Base-by-base conservation (phyloP, 1,140 invertebrate species). In the Drosophila nikananu region DNA sequence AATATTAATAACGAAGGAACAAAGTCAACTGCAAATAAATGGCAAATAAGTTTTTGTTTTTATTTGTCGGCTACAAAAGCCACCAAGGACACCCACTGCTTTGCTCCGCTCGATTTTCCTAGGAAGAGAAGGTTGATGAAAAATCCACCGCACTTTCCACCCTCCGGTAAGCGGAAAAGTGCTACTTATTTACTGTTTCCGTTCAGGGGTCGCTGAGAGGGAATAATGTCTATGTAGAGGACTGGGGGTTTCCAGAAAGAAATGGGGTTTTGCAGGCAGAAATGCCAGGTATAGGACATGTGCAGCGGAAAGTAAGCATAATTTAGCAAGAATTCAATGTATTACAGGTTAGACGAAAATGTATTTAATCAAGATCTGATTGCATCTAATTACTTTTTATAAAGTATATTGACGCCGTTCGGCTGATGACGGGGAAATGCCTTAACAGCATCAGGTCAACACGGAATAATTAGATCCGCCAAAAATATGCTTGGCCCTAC, bases 101-200 rank as follows among this genome's bases (percentile, higher is more conserved):
- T 21, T 23, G n/a, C 27, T 3, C 42, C 30, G 19, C 66, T 23
- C 39, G 37, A 42, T 67, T 39, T 54, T 32, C 44, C 57, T n/a
- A 37, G 15, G 10, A 49, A 51, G 46, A 30, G 32, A 51, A 67
- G 46, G 35, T 64, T 54, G 64, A 70, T 68, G 67, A 44, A 42
- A 68, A 44, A 70, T 70, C 67, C 67, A 23, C 32, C 37, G 17
- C 30, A 27, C 25, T 62, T 44, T 23, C 42, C 37, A 37, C 59
- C 46, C 17, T 41, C 39, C 42, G 64, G 78, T 71, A 63, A 84
- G 60, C 83, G 79, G 79, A 86, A 86, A 80, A 86, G 79, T 86
- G 83, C 79, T 86, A 86, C 83, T 82, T 86, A 86, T 86, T 86
- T 86, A 86, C 83, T 76, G 83, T 72, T 86, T 86, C 70, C 75